Conservation (phyloP, 2,888 invertebrate species). For the Epistrophe eligans region DNA sequence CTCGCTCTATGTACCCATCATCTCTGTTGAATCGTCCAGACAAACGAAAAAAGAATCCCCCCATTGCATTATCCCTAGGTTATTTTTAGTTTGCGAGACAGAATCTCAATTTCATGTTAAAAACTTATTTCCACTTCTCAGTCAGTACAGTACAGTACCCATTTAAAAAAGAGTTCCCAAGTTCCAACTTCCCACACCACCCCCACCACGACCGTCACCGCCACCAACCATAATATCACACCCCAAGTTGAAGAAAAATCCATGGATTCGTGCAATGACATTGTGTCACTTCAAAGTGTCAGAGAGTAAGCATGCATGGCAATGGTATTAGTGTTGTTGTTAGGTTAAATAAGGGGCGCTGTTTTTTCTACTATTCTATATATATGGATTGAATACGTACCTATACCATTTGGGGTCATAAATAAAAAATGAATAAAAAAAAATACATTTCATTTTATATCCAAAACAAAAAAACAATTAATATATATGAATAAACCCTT, state of each 20-base stretch:
- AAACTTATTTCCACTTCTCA: slow-evolving; percentile 12
- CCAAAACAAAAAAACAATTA: slow-evolving; percentile 7
- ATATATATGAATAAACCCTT: slow-evolving; percentile 18
- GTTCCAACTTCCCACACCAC: neutral
- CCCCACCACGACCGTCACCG: neutral
- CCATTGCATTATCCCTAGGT: slow-evolving; percentile 36
- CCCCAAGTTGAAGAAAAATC: slow-evolving; percentile 32
- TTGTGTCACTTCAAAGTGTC: slow-evolving; percentile 66
- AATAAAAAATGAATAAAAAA: slow-evolving; percentile 41
- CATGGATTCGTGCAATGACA: slow-evolving; percentile 63
- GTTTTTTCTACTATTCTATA: neutral
- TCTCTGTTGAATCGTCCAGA: neutral
- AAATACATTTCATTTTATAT: slow-evolving; percentile 42
- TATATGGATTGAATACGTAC: neutral
- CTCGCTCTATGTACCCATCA: neutral
- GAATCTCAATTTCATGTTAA: slow-evolving; percentile 56
- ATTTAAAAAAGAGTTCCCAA: slow-evolving; percentile 13
- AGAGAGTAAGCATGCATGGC: slow-evolving; percentile 51
- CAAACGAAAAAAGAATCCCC: slow-evolving; percentile 28
- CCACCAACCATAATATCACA: slow-evolving; percentile 28
- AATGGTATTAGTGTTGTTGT: slow-evolving; percentile 27
- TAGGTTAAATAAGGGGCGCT: slow-evolving; percentile 29
- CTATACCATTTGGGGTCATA: slow-evolving; percentile 42
- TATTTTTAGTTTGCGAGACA: slow-evolving; percentile 63
- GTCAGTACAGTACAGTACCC: neutral